A percentile compares a stretch with the other conserved stretches of the same genome.
phyloP scores from a whole-genome alignment of 2,797 vertebrate species.

The Neomorphus geoffroyi region DNA sequence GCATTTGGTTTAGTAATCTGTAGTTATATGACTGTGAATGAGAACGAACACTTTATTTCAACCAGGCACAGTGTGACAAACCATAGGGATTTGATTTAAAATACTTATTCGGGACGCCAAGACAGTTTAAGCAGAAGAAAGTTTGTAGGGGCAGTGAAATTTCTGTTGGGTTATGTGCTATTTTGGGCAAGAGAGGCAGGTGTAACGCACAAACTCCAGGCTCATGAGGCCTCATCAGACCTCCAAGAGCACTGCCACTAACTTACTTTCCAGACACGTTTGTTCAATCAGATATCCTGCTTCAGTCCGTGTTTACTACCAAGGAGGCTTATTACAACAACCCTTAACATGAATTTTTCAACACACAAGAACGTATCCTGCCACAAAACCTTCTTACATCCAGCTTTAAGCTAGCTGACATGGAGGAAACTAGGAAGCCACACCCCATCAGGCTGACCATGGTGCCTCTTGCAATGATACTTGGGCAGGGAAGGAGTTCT shows the following conservation, averaged over 20 bases:
- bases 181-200: neutral
- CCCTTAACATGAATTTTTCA: neutral
- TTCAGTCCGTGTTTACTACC: neutral
- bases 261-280: neutral
- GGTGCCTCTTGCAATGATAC: neutral
- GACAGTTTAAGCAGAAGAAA: neutral
- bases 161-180: neutral
- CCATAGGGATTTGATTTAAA: constrained; percentile 24
- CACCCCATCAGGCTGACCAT: neutral
- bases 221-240: fast-evolving
- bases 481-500: neutral
- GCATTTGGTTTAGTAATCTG: neutral
- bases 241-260: neutral
- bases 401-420: neutral
- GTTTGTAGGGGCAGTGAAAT: neutral
- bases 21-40: neutral
- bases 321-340: constrained; percentile 4
- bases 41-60: neutral
- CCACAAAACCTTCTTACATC: neutral
- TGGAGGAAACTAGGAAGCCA: neutral
- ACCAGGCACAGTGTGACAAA: neutral
- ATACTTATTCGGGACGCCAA: neutral
- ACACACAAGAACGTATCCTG: neutral
- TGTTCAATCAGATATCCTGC: neutral
- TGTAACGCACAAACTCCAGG: neutral